Percentiles rank a stretch among this genome's conserved stretches.
Conservation (phyloP, 2,888 invertebrate species). For the Lissonota sp. region DNA sequence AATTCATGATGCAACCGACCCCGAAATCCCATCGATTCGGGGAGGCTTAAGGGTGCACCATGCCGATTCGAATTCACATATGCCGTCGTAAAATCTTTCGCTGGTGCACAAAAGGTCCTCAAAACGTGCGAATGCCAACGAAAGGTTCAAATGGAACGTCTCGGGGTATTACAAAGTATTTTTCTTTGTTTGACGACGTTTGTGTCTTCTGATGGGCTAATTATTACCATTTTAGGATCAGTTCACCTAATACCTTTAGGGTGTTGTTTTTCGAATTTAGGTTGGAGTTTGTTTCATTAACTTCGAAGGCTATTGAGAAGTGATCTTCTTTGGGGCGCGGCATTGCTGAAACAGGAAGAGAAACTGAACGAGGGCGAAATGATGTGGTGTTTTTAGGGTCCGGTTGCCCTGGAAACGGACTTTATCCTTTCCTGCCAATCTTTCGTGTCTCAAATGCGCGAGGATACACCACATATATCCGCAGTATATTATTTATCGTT, state of each 20-base stretch:
- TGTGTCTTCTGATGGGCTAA: neutral
- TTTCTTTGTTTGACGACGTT: neutral
- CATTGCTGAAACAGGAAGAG: slow-evolving; percentile 48
- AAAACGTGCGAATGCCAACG: neutral
- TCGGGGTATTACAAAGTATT: neutral
- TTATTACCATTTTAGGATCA: neutral
- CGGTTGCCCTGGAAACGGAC: slow-evolving; percentile 79
- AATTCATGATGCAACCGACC: slow-evolving; percentile 69
- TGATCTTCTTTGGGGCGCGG: slow-evolving; percentile 65
- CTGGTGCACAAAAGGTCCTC: slow-evolving; percentile 1
- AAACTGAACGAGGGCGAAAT: slow-evolving; percentile 59
- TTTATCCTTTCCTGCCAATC: slow-evolving; percentile 67
- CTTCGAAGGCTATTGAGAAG: slow-evolving; percentile 78
- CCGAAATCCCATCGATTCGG: slow-evolving; percentile 55
- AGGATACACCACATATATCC: neutral
- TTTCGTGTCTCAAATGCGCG: slow-evolving; percentile 16
- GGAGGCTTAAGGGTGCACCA: slow-evolving; percentile 23
- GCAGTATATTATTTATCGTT: slow-evolving; percentile 34
- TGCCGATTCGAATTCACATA: slow-evolving; percentile 51
- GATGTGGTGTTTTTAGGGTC: slow-evolving; percentile 70
- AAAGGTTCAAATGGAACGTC: too few relatives aligned
- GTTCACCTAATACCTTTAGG: slow-evolving; percentile 61
- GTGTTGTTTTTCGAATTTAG: slow-evolving; percentile 72
- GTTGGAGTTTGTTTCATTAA: slow-evolving; percentile 77
- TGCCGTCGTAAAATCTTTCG: slow-evolving; percentile 1